Evolutionary conservation across 23 tunicate genomes (phyloP), one percentile per base, ranked within the genome.

Genomic region (Halocynthia aurantium): DNA sequence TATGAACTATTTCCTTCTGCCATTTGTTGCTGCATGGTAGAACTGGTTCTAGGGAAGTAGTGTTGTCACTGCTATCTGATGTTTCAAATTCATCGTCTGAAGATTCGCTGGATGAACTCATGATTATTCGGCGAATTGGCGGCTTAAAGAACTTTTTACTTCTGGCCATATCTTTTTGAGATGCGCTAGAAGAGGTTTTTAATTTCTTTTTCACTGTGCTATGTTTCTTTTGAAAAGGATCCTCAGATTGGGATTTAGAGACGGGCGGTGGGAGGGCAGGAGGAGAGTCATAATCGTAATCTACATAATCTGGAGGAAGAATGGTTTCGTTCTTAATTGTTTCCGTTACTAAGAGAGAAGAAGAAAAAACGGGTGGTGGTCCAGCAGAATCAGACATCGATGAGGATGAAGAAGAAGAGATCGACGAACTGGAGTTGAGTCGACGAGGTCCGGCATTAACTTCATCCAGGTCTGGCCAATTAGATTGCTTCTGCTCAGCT

Each of bases 321-420:
- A 80, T 56, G 6, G 88, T 80, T 49, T 89, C 85, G 51, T 74
- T 73, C 64, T 84, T 89, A 67, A 89, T 89, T 8, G 96, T 89
- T 58, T 89, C 81, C 6, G 86, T 81, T 13, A 82, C 81, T 57
- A 89, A 80, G 18, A 71, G 57, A 13, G 96, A 75, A 18, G 88
- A 89, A 51, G 85, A 70, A 6, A 69, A 73, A 13, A 76, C 40
- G 10, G 84, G 83, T 51, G 86, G 93, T 60, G 86, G 83, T 61
- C 51, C 61, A 22, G 63, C 88, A 53, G 60, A 61, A 13, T 72
- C 69, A 2, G 69, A 80, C 6, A 22, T 20, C 0, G 85, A 82
- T 0, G 72, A 82, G 20, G 95, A 88, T 11, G 82, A 63, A 7
- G 63, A 17, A 8, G 72, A 74, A 20, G 78, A 74, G 57, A 51